Conservation (phyloP, 2,113 vertebrate species). For the Chitala chitala region DNA sequence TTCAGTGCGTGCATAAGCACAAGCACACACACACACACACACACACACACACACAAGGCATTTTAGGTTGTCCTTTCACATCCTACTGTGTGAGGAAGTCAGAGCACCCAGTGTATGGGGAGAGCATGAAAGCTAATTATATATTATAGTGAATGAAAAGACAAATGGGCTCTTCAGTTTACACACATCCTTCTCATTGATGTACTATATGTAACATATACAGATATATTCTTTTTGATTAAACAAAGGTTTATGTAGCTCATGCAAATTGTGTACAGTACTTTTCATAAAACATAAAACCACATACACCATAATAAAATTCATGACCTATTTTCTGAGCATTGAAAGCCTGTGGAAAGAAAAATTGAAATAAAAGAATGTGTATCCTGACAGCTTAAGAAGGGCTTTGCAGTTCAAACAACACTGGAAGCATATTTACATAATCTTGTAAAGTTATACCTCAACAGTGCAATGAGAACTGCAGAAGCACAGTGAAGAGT, state of each 20-base stretch:
- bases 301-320: neutral
- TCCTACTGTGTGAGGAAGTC: too few species aligned
- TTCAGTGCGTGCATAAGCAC: too few species aligned
- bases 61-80: too few species aligned
- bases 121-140: too few species aligned
- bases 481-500: neutral
- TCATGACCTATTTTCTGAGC: neutral
- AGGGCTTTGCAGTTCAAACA: neutral
- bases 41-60: too few species aligned
- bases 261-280: neutral
- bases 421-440: neutral
- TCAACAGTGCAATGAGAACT: neutral
- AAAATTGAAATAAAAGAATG: neutral
- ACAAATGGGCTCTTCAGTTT: too few species aligned
- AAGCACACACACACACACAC: too few species aligned
- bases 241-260: neutral
- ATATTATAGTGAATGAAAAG: too few species aligned
- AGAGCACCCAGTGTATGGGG: too few species aligned
- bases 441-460: neutral
- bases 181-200: too few species aligned
- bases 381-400: constrained; percentile 3
- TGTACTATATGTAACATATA: too few species aligned
- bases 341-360: neutral
- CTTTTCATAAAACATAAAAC: neutral
- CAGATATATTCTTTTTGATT: neutral